Conservation (phyloP, 2,888 invertebrate species). For the Calephelis perditalis region DNA sequence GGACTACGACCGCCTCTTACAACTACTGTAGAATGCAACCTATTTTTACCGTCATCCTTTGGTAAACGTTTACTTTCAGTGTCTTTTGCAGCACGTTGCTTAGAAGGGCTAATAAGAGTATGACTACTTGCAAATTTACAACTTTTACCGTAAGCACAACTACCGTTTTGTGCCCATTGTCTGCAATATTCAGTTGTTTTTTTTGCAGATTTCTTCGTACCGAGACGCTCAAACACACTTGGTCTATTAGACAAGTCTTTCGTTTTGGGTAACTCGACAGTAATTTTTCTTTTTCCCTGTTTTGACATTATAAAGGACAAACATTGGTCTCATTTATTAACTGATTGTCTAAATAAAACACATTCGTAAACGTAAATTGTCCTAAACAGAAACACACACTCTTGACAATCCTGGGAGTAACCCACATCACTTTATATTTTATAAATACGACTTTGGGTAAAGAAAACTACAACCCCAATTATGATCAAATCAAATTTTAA, state of each 20-base stretch:
- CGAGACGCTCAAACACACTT: slow-evolving; percentile 90
- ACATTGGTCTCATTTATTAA: slow-evolving; percentile 61
- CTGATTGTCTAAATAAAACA: slow-evolving; percentile 31
- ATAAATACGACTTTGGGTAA: too few relatives aligned
- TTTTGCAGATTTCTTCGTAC: slow-evolving; percentile 83
- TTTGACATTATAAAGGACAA: slow-evolving; percentile 74
- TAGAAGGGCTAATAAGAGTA: slow-evolving; percentile 86
- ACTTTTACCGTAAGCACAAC: slow-evolving; percentile 86
- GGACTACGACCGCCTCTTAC: slow-evolving; percentile 78
- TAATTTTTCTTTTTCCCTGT: slow-evolving; percentile 87
- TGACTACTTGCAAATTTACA: slow-evolving; percentile 88
- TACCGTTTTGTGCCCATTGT: slow-evolving; percentile 88
- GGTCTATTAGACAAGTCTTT: slow-evolving; percentile 83
- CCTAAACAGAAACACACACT: slow-evolving; percentile 3
- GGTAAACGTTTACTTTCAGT: slow-evolving; percentile 68
- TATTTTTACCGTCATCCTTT: slow-evolving; percentile 81
- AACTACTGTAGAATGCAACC: slow-evolving; percentile 81
- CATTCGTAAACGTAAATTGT: slow-evolving; percentile 19
- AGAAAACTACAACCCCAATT: too few relatives aligned
- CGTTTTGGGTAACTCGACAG: slow-evolving; percentile 84
- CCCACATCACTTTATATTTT: slow-evolving; percentile 2
- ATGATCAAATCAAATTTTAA: too few relatives aligned
- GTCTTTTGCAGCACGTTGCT: slow-evolving; percentile 83
- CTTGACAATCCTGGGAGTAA: not conserved
- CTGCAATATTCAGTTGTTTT: slow-evolving; percentile 84